Evolutionary conservation across 2,888 invertebrate genomes (phyloP).

Genomic region (Phlogophora meticulosa): DNA sequence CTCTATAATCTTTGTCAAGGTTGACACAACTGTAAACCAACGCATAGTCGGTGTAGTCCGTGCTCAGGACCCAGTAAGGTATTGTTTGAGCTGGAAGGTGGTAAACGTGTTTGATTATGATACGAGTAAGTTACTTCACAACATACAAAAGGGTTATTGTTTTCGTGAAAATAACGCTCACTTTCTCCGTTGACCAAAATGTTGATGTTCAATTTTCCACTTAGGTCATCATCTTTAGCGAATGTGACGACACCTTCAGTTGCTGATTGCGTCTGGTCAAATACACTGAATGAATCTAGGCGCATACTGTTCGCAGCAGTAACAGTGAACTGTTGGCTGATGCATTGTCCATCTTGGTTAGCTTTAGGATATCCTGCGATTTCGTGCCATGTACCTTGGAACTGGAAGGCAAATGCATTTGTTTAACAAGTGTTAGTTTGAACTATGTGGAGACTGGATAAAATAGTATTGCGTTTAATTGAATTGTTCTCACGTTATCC

Average conservation of each 20-base stretch:
- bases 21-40: slow-evolving; percentile 92
- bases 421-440: slow-evolving; percentile 50
- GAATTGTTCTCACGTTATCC: slow-evolving; percentile 63
- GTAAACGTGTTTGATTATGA: background rate
- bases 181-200: slow-evolving; percentile 47
- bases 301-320: slow-evolving; percentile 61
- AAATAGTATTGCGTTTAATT: background rate
- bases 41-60: slow-evolving; percentile 92
- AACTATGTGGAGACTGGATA: background rate
- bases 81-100: slow-evolving; percentile 68
- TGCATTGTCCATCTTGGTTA: slow-evolving; percentile 75
- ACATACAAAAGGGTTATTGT: slow-evolving; percentile 41
- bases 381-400: slow-evolving; percentile 76
- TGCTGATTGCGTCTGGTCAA: slow-evolving; percentile 64
- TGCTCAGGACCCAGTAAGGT: slow-evolving; percentile 81
- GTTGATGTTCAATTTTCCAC: slow-evolving; percentile 73
- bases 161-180: slow-evolving; percentile 31
- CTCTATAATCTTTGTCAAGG: slow-evolving; percentile 66
- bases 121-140: background rate
- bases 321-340: slow-evolving; percentile 69
- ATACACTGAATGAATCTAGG: slow-evolving; percentile 72
- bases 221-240: slow-evolving; percentile 65
- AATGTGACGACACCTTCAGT: slow-evolving; percentile 67
- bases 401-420: slow-evolving; percentile 63
- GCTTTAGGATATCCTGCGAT: slow-evolving; percentile 76